A percentile compares a stretch with the other conserved stretches of the same genome.
phyloP scores from a whole-genome alignment of 1,140 invertebrate species.

The Phocides pigmalion region DNA sequence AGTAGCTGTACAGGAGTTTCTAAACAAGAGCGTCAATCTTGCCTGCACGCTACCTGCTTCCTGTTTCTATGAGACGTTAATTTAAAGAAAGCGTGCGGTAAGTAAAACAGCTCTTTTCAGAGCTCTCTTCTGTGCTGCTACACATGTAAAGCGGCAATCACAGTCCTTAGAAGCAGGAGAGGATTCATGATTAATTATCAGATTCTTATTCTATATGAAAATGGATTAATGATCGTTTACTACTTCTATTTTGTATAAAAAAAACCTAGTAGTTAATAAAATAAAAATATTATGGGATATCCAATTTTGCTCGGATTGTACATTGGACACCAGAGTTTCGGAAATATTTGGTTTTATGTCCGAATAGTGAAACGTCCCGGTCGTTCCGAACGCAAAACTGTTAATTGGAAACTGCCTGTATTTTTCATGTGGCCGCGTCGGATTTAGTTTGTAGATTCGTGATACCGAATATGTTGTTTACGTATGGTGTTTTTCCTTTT shows the following conservation, averaged over 20 bases:
- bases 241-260: background rate
- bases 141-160: too few species aligned
- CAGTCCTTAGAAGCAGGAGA: too few species aligned
- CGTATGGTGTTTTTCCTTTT: constrained; percentile 13
- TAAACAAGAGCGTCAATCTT: too few species aligned
- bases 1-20: too few species aligned
- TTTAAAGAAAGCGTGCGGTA: too few species aligned
- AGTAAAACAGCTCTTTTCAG: too few species aligned
- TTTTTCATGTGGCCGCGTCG: constrained; percentile 38
- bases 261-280: too few species aligned
- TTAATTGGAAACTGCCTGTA: constrained; percentile 56
- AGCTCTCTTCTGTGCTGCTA: too few species aligned
- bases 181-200: too few species aligned
- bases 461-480: constrained; percentile 36
- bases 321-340: constrained; percentile 45
- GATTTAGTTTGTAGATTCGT: constrained; percentile 35
- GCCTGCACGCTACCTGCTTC: too few species aligned
- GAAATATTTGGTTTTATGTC: constrained; percentile 59
- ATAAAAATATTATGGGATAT: background rate
- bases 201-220: too few species aligned
- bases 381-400: constrained; percentile 43
- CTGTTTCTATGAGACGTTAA: too few species aligned
- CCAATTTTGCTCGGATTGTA: constrained; percentile 46
- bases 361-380: constrained; percentile 42
- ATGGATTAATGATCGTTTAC: background rate